Evolutionary conservation across 1,140 invertebrate genomes (phyloP), one percentile per base, ranked within the genome.

Genomic region (Eriosoma lanigerum): DNA sequence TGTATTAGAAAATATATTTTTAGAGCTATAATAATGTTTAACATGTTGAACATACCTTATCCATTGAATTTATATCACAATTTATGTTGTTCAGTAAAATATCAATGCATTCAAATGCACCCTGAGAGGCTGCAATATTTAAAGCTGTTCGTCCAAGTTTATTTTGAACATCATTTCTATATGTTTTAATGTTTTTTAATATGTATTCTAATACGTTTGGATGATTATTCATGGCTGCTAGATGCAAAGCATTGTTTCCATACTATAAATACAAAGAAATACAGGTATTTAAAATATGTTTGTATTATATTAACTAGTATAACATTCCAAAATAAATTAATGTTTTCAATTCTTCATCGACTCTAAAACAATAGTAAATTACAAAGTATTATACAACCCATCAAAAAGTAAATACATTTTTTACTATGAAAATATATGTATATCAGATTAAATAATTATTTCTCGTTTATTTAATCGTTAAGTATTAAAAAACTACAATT

Each of bases 121-220:
- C 75, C 62, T 78, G 75, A 62, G 75, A 60, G 10, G 75, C 75
- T 19, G 75, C 75, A 78, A 78, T 78, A 48, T 78, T 62, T 60
- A 78, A 78, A 17, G 75, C 75, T 10, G 75, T 78, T 48, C 75
- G 75, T 24, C 75, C 75, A 62, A 78, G 38, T 58, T 78, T 78
- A 78, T 78, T 78, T 3, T 46, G 21, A 78, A n/a, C 26, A 19
- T 78, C 58, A 26, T 24, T 62, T 60, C 62, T 58, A n/a, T 29
- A 78, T 1, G 32, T 62, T 29, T 78, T 78, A 6, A 78, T 38
- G 19, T 38, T 78, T 29, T 62, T 48, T 15, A 78, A 5, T 26
- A 78, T 48, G 0, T 78, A 62, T 24, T 78, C 21, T 13, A 78
- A 78, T 29, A 78, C 56, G 26, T 62, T 58, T 46, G 38, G 56